Base-by-base conservation (phyloP, 2,113 vertebrate species). In the Emydocephalus ijimae region DNA sequence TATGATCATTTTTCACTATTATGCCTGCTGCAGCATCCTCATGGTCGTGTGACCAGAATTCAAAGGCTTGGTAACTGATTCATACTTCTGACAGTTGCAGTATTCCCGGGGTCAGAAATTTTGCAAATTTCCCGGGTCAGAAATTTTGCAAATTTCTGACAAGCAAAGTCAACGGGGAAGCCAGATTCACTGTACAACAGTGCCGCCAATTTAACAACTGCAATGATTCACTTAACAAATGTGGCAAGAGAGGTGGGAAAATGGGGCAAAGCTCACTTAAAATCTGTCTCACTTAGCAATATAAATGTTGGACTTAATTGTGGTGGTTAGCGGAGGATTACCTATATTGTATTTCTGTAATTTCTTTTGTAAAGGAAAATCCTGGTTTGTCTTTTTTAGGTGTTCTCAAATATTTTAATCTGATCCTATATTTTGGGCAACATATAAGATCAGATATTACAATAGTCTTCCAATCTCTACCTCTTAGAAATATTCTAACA, bases 401-500 rank as follows among this genome's bases (percentile, higher is more conserved):
- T 74, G 8, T 57, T 88, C n/a, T 55, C 52, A 54, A 45, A 34
- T 20, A 10, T 52, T 90, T 52, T 74, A 74, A 52, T 29, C 34
- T 56, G 24, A 86, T 56, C 34, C 54, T 29, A 59, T 48, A 48
- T 43, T 91, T 43, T 91, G 54, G 50, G 69, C n/a, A 43, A 69
- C 55, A 24, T 61, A 52, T 12, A 87, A 21, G 55, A 50, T 64
- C 56, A 88, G 2, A 26, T 34, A 55, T 24, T 81, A 50, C 26
- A 5, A 59, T 43, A 48, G 10, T 26, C 4, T 90, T 95, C n/a
- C 45, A 43, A 48, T 94, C 90, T 57, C 18, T 87, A 85, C n/a
- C 8, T 93, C 23, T 74, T 85, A 64, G 90, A 90, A 81, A 92
- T 20, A 89, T n/a, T 88, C 92, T 45, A 4, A 87, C 57, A 39